A percentile compares a stretch with the other conserved stretches of the same genome.
These are phyloP conservation scores for Nymphalis polychloros DNA, from an alignment of 2,888 invertebrate species.

Conservation along the genomic window DNA sequence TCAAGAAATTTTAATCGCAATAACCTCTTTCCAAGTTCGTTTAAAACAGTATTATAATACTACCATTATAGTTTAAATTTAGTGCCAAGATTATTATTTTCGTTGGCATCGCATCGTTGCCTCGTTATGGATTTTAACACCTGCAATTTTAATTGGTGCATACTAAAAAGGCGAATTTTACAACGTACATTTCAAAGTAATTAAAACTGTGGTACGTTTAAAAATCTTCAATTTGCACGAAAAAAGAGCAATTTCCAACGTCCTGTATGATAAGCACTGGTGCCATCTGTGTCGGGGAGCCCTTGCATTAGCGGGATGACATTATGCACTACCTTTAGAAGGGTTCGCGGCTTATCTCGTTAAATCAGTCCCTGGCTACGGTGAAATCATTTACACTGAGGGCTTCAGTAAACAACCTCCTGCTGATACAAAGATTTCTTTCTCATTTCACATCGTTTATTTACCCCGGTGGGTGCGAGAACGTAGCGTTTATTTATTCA, in stretches of 20 bases:
- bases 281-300: slow-evolving; percentile 77
- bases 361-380: slow-evolving; percentile 60
- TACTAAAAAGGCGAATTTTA: slow-evolving; percentile 6
- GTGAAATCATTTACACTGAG: slow-evolving; percentile 64
- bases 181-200: slow-evolving; percentile 1
- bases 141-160: slow-evolving; percentile 23
- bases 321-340: slow-evolving; percentile 75
- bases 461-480: slow-evolving; percentile 15
- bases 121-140: slow-evolving; percentile 16
- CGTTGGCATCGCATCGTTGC: slow-evolving; percentile 13
- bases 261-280: slow-evolving; percentile 72
- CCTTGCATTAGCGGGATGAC: slow-evolving; percentile 79
- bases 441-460: slow-evolving; percentile 51
- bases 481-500: not conserved
- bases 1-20: slow-evolving; percentile 12
- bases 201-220: slow-evolving; percentile 2
- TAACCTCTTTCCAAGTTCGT: not conserved
- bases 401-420: slow-evolving; percentile 60
- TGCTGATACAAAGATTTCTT: slow-evolving; percentile 54
- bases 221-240: slow-evolving; percentile 19
- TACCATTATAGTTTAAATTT: slow-evolving; percentile 7
- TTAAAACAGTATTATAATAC: slow-evolving; percentile 1
- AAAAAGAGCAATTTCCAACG: slow-evolving; percentile 39
- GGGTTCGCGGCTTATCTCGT: slow-evolving; percentile 76
- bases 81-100: slow-evolving; percentile 13